Conservation (phyloP, 2,888 invertebrate species). For the Aethes cnicana region DNA sequence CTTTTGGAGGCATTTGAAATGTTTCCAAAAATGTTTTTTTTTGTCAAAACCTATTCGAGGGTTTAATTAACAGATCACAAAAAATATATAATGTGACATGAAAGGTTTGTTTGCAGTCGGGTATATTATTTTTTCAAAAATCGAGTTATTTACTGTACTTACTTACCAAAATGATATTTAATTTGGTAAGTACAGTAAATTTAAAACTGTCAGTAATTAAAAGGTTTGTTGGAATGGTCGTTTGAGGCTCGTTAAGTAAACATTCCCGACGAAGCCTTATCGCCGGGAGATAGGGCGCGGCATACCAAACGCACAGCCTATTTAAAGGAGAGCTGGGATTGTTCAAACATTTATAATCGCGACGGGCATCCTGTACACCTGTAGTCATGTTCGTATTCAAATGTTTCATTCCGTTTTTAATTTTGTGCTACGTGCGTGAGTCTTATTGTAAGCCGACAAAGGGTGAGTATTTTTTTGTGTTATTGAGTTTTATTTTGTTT, state of each 20-base stretch:
- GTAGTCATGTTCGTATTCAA: conserved; percentile 55
- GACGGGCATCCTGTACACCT: conserved; percentile 36
- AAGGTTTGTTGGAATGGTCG: conserved; percentile 52
- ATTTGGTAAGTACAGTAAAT: no score
- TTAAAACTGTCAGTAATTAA: conserved; percentile 42
- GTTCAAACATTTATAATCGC: conserved; percentile 62
- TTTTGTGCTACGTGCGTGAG: conserved; percentile 50
- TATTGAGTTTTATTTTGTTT: not conserved
- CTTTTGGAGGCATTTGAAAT: no score
- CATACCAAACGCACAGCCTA: conserved; percentile 51
- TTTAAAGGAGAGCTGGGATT: conserved; percentile 62
- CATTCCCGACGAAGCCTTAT: conserved; percentile 72
- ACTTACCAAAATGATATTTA: no score
- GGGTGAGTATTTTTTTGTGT: conserved; percentile 52
- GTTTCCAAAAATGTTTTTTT: no score
- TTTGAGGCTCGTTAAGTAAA: conserved; percentile 73
- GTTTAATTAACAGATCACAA: not conserved
- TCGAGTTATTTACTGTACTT: no score
- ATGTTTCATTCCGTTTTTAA: conserved; percentile 43
- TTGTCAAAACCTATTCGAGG: no score
- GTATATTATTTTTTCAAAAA: no score
- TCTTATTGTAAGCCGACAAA: conserved; percentile 59
- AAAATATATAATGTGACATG: not conserved
- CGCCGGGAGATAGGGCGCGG: conserved; percentile 62
- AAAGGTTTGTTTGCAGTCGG: no score